Percentiles rank a stretch among this genome's conserved stretches.
These are phyloP conservation scores for Entomobrya proxima DNA, from an alignment of 2,888 invertebrate species.

Conservation along the genomic window DNA sequence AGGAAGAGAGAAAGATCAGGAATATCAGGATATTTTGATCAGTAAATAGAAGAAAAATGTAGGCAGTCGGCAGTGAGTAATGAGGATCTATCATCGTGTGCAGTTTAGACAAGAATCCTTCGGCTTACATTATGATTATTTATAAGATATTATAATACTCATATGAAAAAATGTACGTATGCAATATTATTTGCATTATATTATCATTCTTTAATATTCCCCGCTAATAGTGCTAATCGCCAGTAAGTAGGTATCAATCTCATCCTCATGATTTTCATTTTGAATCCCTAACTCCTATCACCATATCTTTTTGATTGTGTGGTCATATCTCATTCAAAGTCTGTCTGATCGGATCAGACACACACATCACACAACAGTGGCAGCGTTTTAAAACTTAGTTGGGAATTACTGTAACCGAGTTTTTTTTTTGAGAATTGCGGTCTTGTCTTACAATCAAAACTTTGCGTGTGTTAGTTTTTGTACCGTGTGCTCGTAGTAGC, in stretches of 20 bases:
- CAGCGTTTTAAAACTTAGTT: background rate
- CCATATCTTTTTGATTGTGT: background rate
- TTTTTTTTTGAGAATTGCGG: background rate
- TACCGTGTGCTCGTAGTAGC: background rate
- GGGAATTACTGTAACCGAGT: constrained; percentile 20
- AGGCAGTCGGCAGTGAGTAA: background rate
- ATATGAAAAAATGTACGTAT: no score
- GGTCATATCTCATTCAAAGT: background rate
- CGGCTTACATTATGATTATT: no score
- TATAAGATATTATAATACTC: no score
- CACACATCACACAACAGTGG: background rate
- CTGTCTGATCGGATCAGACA: background rate
- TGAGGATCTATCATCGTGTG: background rate
- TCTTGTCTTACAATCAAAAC: constrained; percentile 23
- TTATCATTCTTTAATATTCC: no score
- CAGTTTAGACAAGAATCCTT: background rate
- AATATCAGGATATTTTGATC: constrained; percentile 22
- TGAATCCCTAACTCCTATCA: constrained; percentile 2
- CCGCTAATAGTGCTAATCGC: no score
- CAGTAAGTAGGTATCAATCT: no score
- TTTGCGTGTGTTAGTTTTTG: background rate
- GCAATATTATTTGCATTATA: background rate
- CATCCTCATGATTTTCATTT: constrained; percentile 7
- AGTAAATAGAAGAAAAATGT: constrained; percentile 16
- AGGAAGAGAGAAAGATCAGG: constrained; percentile 14